Conservation (phyloP, 2,888 invertebrate genomes). For the Heliconius cydno region DNA sequence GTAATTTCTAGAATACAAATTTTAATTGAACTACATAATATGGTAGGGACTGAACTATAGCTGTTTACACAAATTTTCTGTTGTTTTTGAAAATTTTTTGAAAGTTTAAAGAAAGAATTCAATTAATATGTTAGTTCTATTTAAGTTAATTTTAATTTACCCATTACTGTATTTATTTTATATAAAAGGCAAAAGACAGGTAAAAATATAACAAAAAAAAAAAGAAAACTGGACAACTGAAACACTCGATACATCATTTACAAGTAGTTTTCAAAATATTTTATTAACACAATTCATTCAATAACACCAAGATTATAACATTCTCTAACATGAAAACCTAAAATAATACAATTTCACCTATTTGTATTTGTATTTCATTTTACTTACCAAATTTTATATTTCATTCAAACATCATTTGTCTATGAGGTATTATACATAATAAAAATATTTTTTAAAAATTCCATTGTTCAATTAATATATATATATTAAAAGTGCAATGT, state of each 20-base stretch:
- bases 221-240: conserved; percentile 57
- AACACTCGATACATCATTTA: conserved; percentile 77
- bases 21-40: no score
- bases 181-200: not conserved
- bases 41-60: no score
- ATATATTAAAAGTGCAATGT: conserved; percentile 68
- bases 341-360: conserved; percentile 82
- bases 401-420: conserved; percentile 82
- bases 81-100: no score
- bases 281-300: conserved; percentile 85
- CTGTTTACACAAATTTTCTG: no score
- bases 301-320: conserved; percentile 85
- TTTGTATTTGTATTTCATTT: conserved; percentile 64
- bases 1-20: no score
- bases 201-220: conserved; percentile 40
- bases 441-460: conserved; percentile 75
- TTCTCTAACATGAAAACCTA: conserved; percentile 83
- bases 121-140: no score
- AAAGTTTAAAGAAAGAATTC: no score
- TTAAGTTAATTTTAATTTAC: not conserved
- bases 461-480: conserved; percentile 61
- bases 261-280: conserved; percentile 82
- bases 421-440: conserved; percentile 80
- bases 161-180: not conserved
- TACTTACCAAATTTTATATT: conserved; percentile 79